phyloP scores from a whole-genome alignment of 2,113 vertebrate genomes.

The Perccottus glenii region DNA sequence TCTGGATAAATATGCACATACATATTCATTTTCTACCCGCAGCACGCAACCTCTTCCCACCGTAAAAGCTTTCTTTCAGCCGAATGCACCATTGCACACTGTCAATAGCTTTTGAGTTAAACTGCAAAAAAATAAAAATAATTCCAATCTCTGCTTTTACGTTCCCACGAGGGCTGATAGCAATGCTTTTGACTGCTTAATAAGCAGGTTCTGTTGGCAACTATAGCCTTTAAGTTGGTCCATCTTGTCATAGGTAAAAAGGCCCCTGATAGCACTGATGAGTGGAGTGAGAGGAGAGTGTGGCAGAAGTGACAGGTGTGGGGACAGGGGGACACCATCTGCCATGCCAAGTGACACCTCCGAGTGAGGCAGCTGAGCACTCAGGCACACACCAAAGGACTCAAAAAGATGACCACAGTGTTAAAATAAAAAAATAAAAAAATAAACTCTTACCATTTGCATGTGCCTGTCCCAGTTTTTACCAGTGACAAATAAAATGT shows the following conservation, averaged over 20 bases:
- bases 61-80: constrained; percentile 24
- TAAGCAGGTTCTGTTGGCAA: constrained; percentile 12
- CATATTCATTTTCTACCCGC: constrained; percentile 63
- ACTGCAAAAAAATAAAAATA: background rate
- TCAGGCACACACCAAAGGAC: background rate
- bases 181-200: constrained; percentile 19
- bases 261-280: constrained; percentile 26
- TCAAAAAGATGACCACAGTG: background rate
- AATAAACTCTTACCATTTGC: too few relatives aligned
- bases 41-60: background rate
- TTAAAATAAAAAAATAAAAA: background rate
- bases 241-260: constrained; percentile 32
- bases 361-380: constrained; percentile 27
- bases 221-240: background rate
- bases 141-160: background rate
- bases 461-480: too few relatives aligned
- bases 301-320: constrained; percentile 51
- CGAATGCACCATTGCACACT: background rate
- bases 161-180: background rate
- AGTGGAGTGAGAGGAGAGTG: constrained; percentile 34
- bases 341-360: constrained; percentile 53
- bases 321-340: constrained; percentile 36
- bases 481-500: too few relatives aligned
- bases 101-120: constrained; percentile 4
- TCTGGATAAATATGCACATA: constrained; percentile 73